phyloP scores from a whole-genome alignment of 2,797 vertebrate species.

The Gobionotothen gibberifrons region DNA sequence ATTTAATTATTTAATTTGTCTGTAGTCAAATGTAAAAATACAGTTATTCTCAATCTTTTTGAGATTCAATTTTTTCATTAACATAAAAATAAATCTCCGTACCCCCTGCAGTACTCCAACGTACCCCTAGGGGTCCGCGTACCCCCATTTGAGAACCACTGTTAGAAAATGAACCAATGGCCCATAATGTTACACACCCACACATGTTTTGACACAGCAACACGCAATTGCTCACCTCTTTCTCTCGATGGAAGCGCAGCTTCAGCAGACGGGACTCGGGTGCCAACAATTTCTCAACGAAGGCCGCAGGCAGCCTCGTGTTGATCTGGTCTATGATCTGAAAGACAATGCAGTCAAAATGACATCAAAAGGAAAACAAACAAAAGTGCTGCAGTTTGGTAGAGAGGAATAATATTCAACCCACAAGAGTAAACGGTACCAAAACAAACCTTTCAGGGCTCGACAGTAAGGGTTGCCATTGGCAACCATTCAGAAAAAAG shows the following conservation, averaged over 20 bases:
- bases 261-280: slow-evolving; percentile 93
- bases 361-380: background rate
- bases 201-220: background rate
- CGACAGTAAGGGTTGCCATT: too few relatives aligned
- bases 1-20: too few relatives aligned
- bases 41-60: too few relatives aligned
- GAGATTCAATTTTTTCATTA: too few relatives aligned
- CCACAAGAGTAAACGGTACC: too few relatives aligned
- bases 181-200: background rate
- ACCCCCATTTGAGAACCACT: too few relatives aligned
- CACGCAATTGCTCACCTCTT: slow-evolving; percentile 84
- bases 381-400: background rate
- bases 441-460: background rate
- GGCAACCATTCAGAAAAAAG: too few relatives aligned
- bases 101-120: too few relatives aligned
- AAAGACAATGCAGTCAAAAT: slow-evolving; percentile 32
- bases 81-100: too few relatives aligned
- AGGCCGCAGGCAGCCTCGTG: slow-evolving; percentile 93
- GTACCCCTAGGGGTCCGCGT: too few relatives aligned
- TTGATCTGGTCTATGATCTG: slow-evolving; percentile 98
- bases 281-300: slow-evolving; percentile 96
- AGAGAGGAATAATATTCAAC: background rate
- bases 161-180: background rate
- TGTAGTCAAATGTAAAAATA: too few relatives aligned
- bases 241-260: slow-evolving; percentile 94